Evolutionary conservation across 2,113 vertebrate genomes (phyloP), one percentile per base, ranked within the genome.

Genomic region (Chunga burmeisteri): DNA sequence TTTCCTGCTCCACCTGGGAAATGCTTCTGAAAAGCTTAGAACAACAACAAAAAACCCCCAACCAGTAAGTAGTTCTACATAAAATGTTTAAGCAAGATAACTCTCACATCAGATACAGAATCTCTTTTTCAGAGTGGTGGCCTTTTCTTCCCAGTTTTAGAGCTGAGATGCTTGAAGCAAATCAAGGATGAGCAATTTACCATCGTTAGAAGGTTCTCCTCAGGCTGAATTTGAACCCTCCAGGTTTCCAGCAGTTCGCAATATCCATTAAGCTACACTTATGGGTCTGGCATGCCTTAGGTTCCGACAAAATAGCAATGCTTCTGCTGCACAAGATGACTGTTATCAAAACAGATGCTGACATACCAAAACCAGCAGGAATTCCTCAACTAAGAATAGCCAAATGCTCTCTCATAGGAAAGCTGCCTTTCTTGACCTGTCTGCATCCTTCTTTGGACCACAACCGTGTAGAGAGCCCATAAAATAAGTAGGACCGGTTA

Each of bases 301-400:
- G 70, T 82, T 85, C 61, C 81, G 72, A 72, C 44, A 80, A 56
- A 87, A 72, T 22, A 79, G 56, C 34, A 42, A 68, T 38, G 46
- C 20, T 83, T 81, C 65, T 90, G 68, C 78, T 91, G 61, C 63
- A 89, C 73, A 89, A 72, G 44, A 75, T 75, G 77, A 49, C 65
- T 85, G 32, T 63, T 95, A 92, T 44, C 23, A 29, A 94, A 96
- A 71, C 88, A 94, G 80, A 72, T 52, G 38, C 83, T 95, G 68
- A 68, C 11, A 27, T 49, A 95, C 47, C 50, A 88, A 86, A 96
- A 95, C 59, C 82, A 81, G 81, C 81, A 81, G 59, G 81, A 96
- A 94, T 95, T 95, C 71, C 67, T 93, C 68, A 74, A 74, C 55
- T 88, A 78, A 74, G 46, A 83, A 86, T 30, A 96, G 44, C 63